These are phyloP conservation scores for Gopherus evgoodei DNA, from an alignment of 2,113 vertebrate genomes.

Conservation along the genomic window DNA sequence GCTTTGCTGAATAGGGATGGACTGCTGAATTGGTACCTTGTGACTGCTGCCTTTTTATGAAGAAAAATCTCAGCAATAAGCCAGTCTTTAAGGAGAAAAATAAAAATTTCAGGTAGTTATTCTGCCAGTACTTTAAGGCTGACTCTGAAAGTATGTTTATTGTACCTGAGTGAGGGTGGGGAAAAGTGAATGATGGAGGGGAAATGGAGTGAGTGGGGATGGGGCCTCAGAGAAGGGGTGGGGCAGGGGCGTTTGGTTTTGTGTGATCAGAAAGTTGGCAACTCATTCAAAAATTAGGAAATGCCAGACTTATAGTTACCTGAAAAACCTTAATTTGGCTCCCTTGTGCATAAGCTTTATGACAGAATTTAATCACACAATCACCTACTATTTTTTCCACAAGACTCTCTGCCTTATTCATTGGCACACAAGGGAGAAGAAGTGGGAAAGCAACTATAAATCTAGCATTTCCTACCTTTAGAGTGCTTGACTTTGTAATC, in stretches of 20 bases:
- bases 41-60: background rate
- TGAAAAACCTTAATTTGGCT: conserved; percentile 30
- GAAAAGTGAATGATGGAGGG: no score
- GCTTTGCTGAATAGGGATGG: background rate
- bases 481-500: conserved; percentile 55
- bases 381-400: background rate
- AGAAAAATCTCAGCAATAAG: rapidly evolving
- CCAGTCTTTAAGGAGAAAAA: background rate
- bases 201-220: no score
- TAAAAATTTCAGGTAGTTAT: background rate
- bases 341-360: background rate
- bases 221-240: no score
- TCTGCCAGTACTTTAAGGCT: background rate
- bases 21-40: background rate
- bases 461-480: conserved; percentile 13
- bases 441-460: conserved; percentile 13
- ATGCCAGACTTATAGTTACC: background rate
- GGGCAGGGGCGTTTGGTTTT: no score
- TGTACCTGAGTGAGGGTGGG: background rate
- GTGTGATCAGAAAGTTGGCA: no score
- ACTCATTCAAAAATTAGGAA: background rate
- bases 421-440: conserved; percentile 9
- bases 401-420: background rate
- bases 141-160: background rate
- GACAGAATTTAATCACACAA: conserved; percentile 21